These are phyloP conservation scores for Mirza zaza DNA, from an alignment of 2,113 vertebrate species.

Conservation along the genomic window DNA sequence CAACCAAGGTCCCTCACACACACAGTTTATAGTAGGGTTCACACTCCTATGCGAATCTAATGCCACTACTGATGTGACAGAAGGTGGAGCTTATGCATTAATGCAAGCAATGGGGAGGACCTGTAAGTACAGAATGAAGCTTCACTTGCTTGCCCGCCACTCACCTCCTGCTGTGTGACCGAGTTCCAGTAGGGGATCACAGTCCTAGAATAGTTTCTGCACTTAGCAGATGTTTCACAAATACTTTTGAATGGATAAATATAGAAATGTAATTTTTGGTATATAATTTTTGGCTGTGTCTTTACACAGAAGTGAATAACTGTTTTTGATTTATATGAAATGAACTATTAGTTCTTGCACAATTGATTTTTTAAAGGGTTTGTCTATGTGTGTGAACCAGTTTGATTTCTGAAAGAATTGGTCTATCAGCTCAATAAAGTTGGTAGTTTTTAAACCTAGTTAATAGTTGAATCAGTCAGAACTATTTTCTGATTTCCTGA, in stretches of 20 bases:
- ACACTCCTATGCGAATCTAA: too few species aligned
- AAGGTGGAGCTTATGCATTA: too few species aligned
- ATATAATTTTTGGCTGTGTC: background rate
- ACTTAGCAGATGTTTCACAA: background rate
- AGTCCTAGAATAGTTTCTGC: background rate
- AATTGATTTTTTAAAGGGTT: background rate
- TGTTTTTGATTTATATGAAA: background rate
- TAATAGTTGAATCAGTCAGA: slow-evolving; percentile 38
- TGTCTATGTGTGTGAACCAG: background rate
- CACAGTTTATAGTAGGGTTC: too few species aligned
- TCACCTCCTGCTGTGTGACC: too few species aligned
- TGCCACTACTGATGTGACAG: too few species aligned
- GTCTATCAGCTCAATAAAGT: background rate
- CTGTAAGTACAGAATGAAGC: too few species aligned
- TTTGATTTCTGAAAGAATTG: slow-evolving; percentile 44
- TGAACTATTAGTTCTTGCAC: background rate
- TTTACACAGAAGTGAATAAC: background rate
- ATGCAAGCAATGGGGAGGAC: too few species aligned
- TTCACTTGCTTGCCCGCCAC: too few species aligned
- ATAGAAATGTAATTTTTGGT: background rate
- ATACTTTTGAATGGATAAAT: slow-evolving; percentile 20
- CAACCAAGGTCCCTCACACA: too few species aligned
- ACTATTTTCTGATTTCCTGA: background rate
- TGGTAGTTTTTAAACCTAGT: background rate
- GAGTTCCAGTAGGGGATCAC: too few species aligned